Evolutionary conservation across 2,888 invertebrate genomes (phyloP), one percentile per base, ranked within the genome.

Genomic region (Myathropa florea): DNA sequence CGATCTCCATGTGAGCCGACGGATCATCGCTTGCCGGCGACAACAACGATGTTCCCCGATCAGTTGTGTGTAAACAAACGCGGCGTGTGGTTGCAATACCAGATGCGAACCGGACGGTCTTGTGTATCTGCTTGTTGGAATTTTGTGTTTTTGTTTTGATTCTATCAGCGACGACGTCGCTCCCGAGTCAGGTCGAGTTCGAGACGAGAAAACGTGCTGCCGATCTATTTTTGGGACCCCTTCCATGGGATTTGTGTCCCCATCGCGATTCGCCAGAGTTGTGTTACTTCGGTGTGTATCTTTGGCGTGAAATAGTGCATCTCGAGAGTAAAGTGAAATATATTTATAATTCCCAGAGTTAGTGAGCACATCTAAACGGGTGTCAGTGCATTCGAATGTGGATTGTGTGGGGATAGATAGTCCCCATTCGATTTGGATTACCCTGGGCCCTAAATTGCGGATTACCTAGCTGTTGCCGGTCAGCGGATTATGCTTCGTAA

Each of bases 31-130:
- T 78, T 82, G 78, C 61, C 73, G 59, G 64, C 68, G 73, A 64
- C 60, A 59, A 57, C 70, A 28, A 33, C 57, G 67, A 78, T 72
- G 23, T 39, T 33, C 63, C 36, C 64, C 21, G 65, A 79, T 86
- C 86, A 86, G 86, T 86, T 83, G 83, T 83, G 86, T 86, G 65
- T 86, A 86, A 86, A 86, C 86, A 86, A 86, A 86, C 86, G 83
- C 75, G 78, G 75, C 83, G 86, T 86, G 83, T 67, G 78, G 86
- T 86, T 86, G 73, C 36, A 28, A 70, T 82, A 59, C 53, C 39
- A 72, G 71, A 81, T 72, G 71, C 9, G 53, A 36, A 72, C 63
- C 82, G 76, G 84, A 67, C 81, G 73, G 73, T 72, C 55, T 30
- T 59, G 14, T 61, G 9, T 30, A 14, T 24, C 14, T 36, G 61